Evolutionary conservation across 2,113 vertebrate genomes (phyloP).

Genomic region (Petrocephalus zakoni): DNA sequence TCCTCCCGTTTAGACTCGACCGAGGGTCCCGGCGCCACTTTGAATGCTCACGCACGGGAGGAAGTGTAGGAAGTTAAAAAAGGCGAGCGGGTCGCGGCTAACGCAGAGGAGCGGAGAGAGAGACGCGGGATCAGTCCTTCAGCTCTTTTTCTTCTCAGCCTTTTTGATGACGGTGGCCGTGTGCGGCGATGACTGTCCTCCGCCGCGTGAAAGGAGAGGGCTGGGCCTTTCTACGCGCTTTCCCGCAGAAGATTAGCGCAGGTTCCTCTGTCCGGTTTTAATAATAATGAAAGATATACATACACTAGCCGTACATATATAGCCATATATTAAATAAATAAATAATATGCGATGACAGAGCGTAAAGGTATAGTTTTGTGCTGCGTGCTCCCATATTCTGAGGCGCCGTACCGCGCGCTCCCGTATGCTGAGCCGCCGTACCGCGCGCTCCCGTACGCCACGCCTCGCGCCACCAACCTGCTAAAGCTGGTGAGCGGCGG

Average conservation of each 20-base stretch:
- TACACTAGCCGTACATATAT: conserved; percentile 10
- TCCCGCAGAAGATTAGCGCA: conserved; percentile 17
- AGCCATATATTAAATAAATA: conserved; percentile 13
- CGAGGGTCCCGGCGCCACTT: background rate
- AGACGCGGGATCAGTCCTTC: background rate
- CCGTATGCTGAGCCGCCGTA: background rate
- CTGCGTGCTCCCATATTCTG: conserved; percentile 33
- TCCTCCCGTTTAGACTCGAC: conserved; percentile 1
- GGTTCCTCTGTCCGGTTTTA: background rate
- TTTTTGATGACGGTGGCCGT: background rate
- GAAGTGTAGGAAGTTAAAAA: background rate
- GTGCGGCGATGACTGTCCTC: background rate
- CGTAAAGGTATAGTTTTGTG: background rate
- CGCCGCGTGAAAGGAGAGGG: background rate
- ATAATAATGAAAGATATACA: background rate
- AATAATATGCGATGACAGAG: conserved; percentile 16
- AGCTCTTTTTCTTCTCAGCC: background rate
- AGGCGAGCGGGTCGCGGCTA: background rate
- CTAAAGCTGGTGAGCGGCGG: conserved; percentile 49
- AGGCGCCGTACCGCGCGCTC: conserved; percentile 27
- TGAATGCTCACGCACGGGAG: background rate
- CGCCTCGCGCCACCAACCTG: conserved; percentile 46
- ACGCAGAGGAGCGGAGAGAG: background rate
- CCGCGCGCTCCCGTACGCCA: conserved; percentile 36
- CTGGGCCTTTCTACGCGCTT: background rate